A percentile compares a stretch with the other conserved stretches of the same genome.
Evolutionary conservation across 2,113 vertebrate species (phyloP).

Genomic region (Charina bottae): DNA sequence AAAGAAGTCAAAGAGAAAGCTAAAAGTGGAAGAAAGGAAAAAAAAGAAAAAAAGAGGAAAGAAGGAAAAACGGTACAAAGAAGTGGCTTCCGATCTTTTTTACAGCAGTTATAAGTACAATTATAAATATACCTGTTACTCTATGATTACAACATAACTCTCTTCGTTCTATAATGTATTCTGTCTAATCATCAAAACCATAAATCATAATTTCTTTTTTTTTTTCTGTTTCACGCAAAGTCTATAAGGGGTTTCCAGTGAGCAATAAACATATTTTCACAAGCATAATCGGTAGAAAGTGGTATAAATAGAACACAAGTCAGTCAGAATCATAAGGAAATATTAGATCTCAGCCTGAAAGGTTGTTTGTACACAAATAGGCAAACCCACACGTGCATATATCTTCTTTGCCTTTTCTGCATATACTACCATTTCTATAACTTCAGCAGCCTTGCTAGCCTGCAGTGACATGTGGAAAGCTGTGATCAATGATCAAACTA

Average conservation of each 20-base stretch:
- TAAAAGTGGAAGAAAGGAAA: not conserved
- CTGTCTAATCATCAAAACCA: not conserved
- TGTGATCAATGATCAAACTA: conserved; percentile 38
- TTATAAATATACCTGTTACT: not conserved
- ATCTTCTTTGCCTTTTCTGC: conserved; percentile 1
- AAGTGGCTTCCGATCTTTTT: not conserved
- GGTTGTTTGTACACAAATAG: not conserved
- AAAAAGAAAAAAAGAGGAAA: not conserved
- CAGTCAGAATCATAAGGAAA: conserved; percentile 20
- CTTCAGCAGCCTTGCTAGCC: not conserved
- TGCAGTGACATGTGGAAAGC: conserved; percentile 19
- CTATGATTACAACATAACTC: not conserved
- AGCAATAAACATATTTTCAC: conserved; percentile 1
- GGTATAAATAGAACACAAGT: conserved; percentile 5
- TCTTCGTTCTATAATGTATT: not conserved
- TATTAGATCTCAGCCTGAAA: not conserved
- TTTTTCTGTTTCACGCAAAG: not conserved
- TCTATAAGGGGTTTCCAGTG: not conserved
- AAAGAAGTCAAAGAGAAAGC: not conserved
- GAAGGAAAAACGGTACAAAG: not conserved
- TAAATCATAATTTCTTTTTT: not conserved
- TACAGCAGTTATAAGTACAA: not conserved
- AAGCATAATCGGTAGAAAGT: not conserved
- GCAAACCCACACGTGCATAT: not conserved
- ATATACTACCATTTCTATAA: not conserved